Percentiles rank a stretch among this genome's conserved stretches.
phyloP scores from a whole-genome alignment of 2,888 invertebrate species.

The Isotomurus palustris region DNA sequence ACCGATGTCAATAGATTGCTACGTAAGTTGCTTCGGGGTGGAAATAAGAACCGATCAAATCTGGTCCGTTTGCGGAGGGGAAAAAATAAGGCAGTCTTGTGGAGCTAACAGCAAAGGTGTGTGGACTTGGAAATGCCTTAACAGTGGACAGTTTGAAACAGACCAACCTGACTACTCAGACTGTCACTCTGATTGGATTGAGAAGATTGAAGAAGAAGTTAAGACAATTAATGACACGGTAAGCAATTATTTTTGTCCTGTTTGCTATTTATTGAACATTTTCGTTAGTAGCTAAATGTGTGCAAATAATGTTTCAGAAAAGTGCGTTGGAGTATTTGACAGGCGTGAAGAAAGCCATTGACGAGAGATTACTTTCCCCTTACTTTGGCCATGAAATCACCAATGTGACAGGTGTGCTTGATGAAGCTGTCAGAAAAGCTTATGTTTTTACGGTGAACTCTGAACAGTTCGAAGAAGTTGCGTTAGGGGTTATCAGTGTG shows the following conservation, averaged over 20 bases:
- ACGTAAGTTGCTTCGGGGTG: neutral
- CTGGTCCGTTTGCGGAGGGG: conserved; percentile 29
- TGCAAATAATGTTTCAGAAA: too few relatives aligned
- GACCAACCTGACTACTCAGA: conserved; percentile 26
- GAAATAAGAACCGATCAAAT: neutral
- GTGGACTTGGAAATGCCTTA: conserved; percentile 24
- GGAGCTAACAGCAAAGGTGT: neutral
- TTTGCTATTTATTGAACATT: neutral
- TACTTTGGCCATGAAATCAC: conserved; percentile 44
- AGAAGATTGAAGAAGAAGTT: conserved; percentile 20
- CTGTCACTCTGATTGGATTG: conserved; percentile 35
- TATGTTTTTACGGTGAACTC: neutral
- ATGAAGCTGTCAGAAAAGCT: conserved; percentile 11
- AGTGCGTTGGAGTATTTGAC: too few relatives aligned
- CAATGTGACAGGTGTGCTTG: conserved; percentile 16
- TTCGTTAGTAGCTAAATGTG: too few relatives aligned
- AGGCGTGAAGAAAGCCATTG: too few relatives aligned
- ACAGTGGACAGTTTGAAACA: conserved; percentile 23
- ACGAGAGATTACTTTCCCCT: too few relatives aligned
- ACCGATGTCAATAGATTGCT: neutral
- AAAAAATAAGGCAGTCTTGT: conserved; percentile 10
- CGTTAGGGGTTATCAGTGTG: conserved; percentile 23
- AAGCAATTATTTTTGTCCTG: neutral
- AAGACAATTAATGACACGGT: conserved; percentile 23
- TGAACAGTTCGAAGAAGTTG: conserved; percentile 13